Conservation (phyloP, 1,140 invertebrate genomes). For the Aphis craccivora region DNA sequence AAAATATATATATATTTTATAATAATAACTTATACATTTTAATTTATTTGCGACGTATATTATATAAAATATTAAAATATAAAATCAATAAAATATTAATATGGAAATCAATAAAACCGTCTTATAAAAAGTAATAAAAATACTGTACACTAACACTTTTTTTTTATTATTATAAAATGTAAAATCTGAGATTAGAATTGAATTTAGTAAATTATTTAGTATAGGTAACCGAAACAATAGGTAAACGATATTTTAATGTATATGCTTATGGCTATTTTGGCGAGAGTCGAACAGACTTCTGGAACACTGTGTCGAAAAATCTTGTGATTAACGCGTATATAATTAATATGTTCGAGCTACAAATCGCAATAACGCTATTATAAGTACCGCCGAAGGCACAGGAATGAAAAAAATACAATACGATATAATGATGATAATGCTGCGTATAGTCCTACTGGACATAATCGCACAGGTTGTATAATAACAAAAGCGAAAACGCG, state of each 20-base stretch:
- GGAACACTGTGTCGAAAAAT: neutral
- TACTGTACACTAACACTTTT: too few species aligned
- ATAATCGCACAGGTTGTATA: neutral
- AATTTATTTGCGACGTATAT: neutral
- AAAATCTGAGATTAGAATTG: neutral
- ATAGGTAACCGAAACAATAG: neutral
- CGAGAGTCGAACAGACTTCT: neutral
- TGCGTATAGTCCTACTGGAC: neutral
- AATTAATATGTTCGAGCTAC: neutral
- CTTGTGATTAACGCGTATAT: neutral
- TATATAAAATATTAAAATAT: neutral
- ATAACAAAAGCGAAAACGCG: neutral
- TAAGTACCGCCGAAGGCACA: neutral
- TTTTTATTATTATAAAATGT: too few species aligned
- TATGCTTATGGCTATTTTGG: too few species aligned
- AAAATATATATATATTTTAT: too few species aligned
- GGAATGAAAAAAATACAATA: neutral
- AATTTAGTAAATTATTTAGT: neutral
- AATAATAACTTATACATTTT: neutral
- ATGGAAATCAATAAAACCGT: too few species aligned
- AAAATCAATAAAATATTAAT: too few species aligned
- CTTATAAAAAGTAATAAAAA: too few species aligned
- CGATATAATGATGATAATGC: neutral
- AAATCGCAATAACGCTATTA: neutral
- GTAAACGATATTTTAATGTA: too few species aligned